Percentiles rank a stretch among this genome's conserved stretches.
Conservation (phyloP, 2,888 invertebrate species). For the Brachynemurus nebulosus region DNA sequence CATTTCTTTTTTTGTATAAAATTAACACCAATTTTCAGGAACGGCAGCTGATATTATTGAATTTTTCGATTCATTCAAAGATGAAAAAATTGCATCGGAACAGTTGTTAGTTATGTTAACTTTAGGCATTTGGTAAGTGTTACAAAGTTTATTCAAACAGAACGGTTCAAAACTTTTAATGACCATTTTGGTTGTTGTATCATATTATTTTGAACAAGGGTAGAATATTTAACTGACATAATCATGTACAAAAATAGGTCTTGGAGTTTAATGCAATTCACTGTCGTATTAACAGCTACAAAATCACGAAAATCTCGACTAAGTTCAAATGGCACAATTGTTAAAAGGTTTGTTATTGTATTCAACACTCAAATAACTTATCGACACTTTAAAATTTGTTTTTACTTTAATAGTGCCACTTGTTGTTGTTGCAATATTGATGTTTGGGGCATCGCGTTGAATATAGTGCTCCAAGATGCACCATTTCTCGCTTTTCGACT, state of each 20-base stretch:
- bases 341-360: conserved; percentile 27
- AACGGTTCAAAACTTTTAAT: no score
- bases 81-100: conserved; percentile 66
- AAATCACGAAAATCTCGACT: conserved; percentile 63
- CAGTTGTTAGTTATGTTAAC: conserved; percentile 71
- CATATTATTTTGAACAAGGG: no score
- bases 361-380: neutral
- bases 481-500: conserved; percentile 78
- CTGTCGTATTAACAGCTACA: conserved; percentile 83
- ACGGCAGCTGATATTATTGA: conserved; percentile 94
- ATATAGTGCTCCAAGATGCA: conserved; percentile 74
- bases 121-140: conserved; percentile 73
- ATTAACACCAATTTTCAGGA: conserved; percentile 37
- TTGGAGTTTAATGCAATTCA: conserved; percentile 87
- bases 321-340: conserved; percentile 30
- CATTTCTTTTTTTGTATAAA: no score
- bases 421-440: conserved; percentile 77
- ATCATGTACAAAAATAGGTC: conserved; percentile 31
- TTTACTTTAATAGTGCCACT: conserved; percentile 28
- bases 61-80: conserved; percentile 93
- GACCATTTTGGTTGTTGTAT: no score
- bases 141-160: conserved; percentile 1
- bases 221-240: neutral
- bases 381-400: neutral
- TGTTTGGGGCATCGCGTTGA: conserved; percentile 77